phyloP scores from a whole-genome alignment of 1,140 invertebrate genomes.

The Stegodyphus mimosarum region DNA sequence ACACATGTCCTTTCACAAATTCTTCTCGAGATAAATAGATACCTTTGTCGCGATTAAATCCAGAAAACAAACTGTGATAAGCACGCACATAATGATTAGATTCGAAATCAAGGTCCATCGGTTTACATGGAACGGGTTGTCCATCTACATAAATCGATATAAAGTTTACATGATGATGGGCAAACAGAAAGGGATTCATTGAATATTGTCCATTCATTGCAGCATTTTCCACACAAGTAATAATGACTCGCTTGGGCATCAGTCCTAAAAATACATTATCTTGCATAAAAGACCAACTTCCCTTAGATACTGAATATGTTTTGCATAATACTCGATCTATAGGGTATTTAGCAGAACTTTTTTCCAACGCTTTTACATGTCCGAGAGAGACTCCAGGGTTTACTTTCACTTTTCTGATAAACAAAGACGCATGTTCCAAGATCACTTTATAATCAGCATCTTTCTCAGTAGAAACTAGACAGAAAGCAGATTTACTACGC shows the following conservation, averaged over 20 bases:
- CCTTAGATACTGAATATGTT: not conserved
- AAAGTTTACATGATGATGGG: constrained; percentile 7
- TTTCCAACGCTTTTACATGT: not conserved
- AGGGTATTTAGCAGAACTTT: constrained; percentile 1
- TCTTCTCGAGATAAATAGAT: constrained; percentile 3
- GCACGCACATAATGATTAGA: constrained; percentile 12
- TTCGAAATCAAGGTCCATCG: not conserved
- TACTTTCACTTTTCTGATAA: constrained; percentile 13
- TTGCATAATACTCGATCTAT: constrained; percentile 3
- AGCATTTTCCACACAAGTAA: constrained; percentile 2
- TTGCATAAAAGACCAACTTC: not conserved
- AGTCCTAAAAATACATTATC: constrained; percentile 35
- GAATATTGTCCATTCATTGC: not conserved
- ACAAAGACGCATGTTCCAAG: not conserved
- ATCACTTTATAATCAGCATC: not conserved
- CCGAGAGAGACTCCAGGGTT: constrained; percentile 7
- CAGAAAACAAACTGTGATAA: constrained; percentile 4
- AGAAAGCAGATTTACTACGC: constrained; percentile 1
- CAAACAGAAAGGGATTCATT: constrained; percentile 10
- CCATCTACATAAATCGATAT: constrained; percentile 17
- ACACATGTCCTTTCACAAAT: not conserved
- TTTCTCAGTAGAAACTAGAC: not conserved
- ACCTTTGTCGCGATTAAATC: not conserved
- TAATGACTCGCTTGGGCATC: constrained; percentile 1
- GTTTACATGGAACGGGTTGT: not conserved